Evolutionary conservation across 2,888 invertebrate genomes (phyloP).

Genomic region (Glaucopsyche alexis): DNA sequence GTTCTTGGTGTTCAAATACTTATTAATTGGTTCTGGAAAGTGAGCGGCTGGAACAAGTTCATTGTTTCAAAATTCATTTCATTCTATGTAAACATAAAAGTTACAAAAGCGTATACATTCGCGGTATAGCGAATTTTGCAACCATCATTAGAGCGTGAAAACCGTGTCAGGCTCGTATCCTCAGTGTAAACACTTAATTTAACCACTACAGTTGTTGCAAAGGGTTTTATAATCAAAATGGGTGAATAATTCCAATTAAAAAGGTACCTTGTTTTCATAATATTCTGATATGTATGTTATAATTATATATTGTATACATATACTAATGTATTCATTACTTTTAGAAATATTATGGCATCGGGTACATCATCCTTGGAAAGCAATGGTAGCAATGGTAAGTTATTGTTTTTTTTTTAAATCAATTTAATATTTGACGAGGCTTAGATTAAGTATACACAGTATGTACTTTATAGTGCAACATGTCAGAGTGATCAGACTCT

Average conservation of each 20-base stretch:
- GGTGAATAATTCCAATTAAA: slow-evolving; percentile 24
- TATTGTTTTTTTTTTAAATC: neutral
- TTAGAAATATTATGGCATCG: slow-evolving; percentile 84
- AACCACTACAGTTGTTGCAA: slow-evolving; percentile 23
- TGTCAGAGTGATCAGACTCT: too few species aligned
- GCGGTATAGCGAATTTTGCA: slow-evolving; percentile 68
- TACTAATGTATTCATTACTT: slow-evolving; percentile 43
- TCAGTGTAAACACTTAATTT: slow-evolving; percentile 46
- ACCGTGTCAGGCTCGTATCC: slow-evolving; percentile 71
- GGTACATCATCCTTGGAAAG: slow-evolving; percentile 89
- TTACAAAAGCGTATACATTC: slow-evolving; percentile 54
- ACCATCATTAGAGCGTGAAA: slow-evolving; percentile 75
- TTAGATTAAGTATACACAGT: too few species aligned
- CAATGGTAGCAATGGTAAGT: slow-evolving; percentile 85
- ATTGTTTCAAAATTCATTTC: slow-evolving; percentile 32
- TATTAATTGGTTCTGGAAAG: slow-evolving; percentile 11
- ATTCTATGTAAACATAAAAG: slow-evolving; percentile 45
- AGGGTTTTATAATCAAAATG: slow-evolving; percentile 5
- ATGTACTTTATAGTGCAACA: too few species aligned
- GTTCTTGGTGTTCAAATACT: slow-evolving; percentile 54
- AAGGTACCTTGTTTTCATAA: slow-evolving; percentile 26
- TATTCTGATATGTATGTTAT: neutral
- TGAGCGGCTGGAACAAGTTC: neutral
- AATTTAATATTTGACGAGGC: too few species aligned
- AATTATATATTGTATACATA: neutral